phyloP scores from a whole-genome alignment of 2,113 vertebrate species.

The Nycticryphes semicollaris region DNA sequence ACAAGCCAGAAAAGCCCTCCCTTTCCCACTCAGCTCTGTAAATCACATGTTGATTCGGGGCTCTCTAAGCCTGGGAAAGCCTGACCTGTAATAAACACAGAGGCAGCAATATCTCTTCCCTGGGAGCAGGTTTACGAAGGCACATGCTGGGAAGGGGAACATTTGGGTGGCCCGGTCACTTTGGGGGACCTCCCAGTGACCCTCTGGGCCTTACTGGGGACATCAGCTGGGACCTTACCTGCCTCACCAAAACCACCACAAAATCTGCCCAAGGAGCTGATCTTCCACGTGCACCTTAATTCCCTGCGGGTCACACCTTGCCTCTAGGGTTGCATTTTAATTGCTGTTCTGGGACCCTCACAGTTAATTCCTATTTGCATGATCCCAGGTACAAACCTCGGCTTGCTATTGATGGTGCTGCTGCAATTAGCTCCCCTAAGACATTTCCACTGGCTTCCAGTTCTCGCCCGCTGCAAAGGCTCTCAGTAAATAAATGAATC shows the following conservation, averaged over 20 bases:
- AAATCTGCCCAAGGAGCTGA: not conserved
- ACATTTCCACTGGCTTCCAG: not conserved
- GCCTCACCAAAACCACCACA: not conserved
- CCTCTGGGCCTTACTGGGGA: not conserved
- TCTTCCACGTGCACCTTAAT: not conserved
- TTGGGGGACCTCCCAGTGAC: not conserved
- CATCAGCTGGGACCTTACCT: not conserved
- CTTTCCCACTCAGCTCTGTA: not conserved
- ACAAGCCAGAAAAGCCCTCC: not conserved
- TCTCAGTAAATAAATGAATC: not conserved
- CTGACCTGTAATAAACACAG: not conserved
- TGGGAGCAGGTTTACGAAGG: not conserved
- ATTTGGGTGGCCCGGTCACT: not conserved
- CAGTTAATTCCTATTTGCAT: not conserved
- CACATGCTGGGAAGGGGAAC: fast-evolving
- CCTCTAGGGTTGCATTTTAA: not conserved
- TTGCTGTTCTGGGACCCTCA: not conserved
- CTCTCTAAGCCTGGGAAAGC: not conserved
- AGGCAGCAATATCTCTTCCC: not conserved
- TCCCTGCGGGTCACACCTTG: fast-evolving
- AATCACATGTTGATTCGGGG: not conserved
- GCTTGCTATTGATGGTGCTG: fast-evolving
- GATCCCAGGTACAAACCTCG: fast-evolving
- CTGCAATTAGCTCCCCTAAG: fast-evolving
- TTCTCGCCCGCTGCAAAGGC: not conserved